These are phyloP conservation scores for Neolamprologus variostigma DNA, from an alignment of 2,113 vertebrate species.

Conservation along the genomic window DNA sequence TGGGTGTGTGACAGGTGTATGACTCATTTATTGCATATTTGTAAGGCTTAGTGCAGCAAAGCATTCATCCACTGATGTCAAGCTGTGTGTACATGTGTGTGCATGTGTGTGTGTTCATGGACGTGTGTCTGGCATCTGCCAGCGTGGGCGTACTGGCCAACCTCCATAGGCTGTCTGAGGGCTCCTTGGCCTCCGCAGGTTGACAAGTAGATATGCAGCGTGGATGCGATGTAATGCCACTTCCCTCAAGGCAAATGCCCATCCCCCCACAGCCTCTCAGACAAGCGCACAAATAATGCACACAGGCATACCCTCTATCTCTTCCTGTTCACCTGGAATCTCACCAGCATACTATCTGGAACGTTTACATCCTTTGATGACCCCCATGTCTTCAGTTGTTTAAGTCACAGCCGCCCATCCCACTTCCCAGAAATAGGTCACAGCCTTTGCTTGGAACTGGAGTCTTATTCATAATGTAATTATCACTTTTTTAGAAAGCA, in stretches of 20 bases:
- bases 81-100: neutral
- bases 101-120: conserved; percentile 2
- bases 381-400: neutral
- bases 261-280: neutral
- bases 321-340: conserved; percentile 25
- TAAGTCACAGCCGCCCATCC: neutral
- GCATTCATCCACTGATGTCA: neutral
- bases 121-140: conserved; percentile 29
- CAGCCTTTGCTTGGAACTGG: neutral
- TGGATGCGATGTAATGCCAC: conserved; percentile 40
- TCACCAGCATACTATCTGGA: neutral
- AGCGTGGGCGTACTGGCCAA: conserved; percentile 55
- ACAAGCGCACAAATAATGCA: neutral
- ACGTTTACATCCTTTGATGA: neutral
- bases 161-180: conserved; percentile 49
- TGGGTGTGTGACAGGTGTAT: neutral
- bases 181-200: conserved; percentile 38
- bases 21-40: neutral
- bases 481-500: neutral
- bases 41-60: neutral
- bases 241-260: conserved; percentile 24
- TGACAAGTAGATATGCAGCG: conserved; percentile 61
- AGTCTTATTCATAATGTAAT: neutral
- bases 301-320: neutral
- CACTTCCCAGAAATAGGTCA: neutral